Evolutionary conservation across 2,797 vertebrate species (phyloP).

Genomic region (Fundulus diaphanus): DNA sequence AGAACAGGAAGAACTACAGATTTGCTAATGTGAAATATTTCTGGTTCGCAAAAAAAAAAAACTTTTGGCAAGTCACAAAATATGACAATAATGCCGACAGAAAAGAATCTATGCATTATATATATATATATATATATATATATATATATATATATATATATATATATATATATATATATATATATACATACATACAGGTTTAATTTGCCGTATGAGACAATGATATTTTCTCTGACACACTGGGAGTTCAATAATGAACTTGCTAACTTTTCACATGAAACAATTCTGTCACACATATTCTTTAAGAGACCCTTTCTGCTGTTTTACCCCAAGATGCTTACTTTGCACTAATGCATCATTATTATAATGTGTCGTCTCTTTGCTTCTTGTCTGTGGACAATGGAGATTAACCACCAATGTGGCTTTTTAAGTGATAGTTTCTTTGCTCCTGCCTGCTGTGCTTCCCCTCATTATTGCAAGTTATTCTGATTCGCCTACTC

Average conservation of each 20-base stretch:
- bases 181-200: no score
- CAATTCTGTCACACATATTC: conserved; percentile 28
- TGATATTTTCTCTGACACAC: conserved; percentile 35
- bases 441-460: conserved; percentile 78
- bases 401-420: conserved; percentile 67
- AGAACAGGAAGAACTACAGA: neutral
- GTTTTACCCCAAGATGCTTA: conserved; percentile 71
- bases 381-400: conserved; percentile 55
- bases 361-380: conserved; percentile 74
- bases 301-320: conserved; percentile 60
- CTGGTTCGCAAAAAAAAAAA: conserved; percentile 26
- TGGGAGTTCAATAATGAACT: conserved; percentile 50
- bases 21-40: conserved; percentile 29
- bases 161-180: no score
- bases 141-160: no score
- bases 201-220: conserved; percentile 32
- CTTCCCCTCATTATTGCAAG: conserved; percentile 79
- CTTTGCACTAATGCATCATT: conserved; percentile 73
- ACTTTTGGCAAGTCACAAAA: conserved; percentile 47
- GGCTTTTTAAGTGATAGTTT: conserved; percentile 75
- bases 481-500: conserved; percentile 70
- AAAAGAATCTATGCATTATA: no score
- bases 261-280: conserved; percentile 52
- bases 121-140: no score
- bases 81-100: neutral